These are phyloP conservation scores for Listrodromus nycthemerus DNA, from an alignment of 2,888 invertebrate species.

Conservation along the genomic window DNA sequence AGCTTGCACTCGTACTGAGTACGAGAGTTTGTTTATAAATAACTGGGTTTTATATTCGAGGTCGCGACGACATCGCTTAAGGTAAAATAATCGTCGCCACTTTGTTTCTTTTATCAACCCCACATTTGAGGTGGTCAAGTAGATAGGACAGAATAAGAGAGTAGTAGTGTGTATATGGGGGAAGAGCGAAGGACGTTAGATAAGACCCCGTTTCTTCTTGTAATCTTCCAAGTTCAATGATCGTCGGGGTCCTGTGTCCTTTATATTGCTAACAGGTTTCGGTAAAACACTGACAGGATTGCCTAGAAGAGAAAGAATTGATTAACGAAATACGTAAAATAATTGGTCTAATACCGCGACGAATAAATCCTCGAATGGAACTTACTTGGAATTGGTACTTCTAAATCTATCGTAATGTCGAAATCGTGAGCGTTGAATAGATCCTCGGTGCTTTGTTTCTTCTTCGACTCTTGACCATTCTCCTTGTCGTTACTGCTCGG, in stretches of 20 bases:
- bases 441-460: constrained; percentile 85
- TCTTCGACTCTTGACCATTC: constrained; percentile 80
- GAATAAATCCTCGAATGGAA: constrained; percentile 68
- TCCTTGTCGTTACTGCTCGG: constrained; percentile 77
- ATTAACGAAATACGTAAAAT: neutral
- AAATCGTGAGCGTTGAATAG: constrained; percentile 94
- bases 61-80: constrained; percentile 11
- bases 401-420: constrained; percentile 97
- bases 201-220: constrained; percentile 96
- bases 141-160: constrained; percentile 5
- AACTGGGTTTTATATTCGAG: constrained; percentile 31
- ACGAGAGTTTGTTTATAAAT: constrained; percentile 41
- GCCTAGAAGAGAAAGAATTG: constrained; percentile 85
- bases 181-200: constrained; percentile 85
- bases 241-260: constrained; percentile 93
- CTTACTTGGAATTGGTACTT: constrained; percentile 92
- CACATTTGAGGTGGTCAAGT: neutral
- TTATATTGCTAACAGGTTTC: constrained; percentile 90
- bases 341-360: constrained; percentile 2
- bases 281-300: constrained; percentile 90
- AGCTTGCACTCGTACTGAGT: neutral
- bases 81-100: neutral
- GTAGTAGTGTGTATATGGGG: constrained; percentile 7
- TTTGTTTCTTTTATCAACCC: neutral
- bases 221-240: constrained; percentile 96